Percentiles rank a stretch among this genome's conserved stretches.
phyloP scores from a whole-genome alignment of 2,113 vertebrate species.

The Aythya baeri region DNA sequence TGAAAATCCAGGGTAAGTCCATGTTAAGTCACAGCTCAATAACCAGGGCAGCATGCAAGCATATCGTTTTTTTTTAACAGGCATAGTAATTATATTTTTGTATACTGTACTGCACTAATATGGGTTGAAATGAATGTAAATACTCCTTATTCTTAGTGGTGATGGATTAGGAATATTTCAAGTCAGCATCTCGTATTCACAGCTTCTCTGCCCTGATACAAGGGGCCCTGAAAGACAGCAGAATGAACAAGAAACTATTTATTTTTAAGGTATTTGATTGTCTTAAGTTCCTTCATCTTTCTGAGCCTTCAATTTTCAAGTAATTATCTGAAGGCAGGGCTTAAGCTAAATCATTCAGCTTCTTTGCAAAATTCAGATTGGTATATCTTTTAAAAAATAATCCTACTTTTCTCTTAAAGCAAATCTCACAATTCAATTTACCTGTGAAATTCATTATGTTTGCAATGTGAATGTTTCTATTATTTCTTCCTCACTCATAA shows the following conservation, averaged over 20 bases:
- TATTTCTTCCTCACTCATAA: neutral
- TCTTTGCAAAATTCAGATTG: neutral
- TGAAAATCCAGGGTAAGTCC: neutral
- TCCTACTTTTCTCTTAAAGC: neutral
- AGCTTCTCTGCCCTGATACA: neutral
- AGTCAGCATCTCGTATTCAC: neutral
- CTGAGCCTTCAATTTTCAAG: neutral
- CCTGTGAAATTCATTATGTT: neutral
- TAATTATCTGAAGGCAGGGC: neutral
- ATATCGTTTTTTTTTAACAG: neutral
- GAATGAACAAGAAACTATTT: neutral
- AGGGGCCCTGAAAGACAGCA: neutral
- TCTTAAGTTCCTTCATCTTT: neutral
- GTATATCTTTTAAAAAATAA: neutral
- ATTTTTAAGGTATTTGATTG: neutral
- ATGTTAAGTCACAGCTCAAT: neutral
- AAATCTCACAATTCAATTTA: neutral
- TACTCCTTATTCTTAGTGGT: neutral
- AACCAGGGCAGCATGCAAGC: accelerated
- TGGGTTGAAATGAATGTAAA: neutral
- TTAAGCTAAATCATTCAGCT: neutral
- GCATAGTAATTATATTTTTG: neutral
- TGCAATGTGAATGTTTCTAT: neutral
- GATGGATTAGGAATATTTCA: neutral
- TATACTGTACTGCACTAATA: neutral